A percentile compares a stretch with the other conserved stretches of the same genome.
Conservation (phyloP, 2,888 invertebrate genomes). For the Euproctis similis region DNA sequence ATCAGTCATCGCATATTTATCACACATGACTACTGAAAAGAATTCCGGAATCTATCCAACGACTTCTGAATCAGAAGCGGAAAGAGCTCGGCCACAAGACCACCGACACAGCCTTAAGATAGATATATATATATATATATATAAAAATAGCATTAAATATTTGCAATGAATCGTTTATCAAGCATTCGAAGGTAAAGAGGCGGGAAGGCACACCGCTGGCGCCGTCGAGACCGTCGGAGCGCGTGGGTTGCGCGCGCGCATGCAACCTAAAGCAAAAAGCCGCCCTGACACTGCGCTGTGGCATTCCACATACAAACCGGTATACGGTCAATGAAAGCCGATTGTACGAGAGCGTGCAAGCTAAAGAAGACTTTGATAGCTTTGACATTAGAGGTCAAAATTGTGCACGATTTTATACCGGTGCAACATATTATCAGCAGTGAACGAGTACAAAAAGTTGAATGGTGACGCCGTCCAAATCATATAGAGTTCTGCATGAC, state of each 20-base stretch:
- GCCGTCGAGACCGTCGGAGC: conserved; percentile 45
- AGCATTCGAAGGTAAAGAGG: conserved; percentile 35
- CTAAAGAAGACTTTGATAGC: conserved; percentile 35
- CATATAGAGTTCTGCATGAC: conserved; percentile 38
- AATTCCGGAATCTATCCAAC: too few species aligned
- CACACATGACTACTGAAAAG: too few species aligned
- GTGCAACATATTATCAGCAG: conserved; percentile 52
- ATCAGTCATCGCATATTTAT: too few species aligned
- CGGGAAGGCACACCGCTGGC: conserved; percentile 43
- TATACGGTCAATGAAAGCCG: conserved; percentile 64
- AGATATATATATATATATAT: too few species aligned
- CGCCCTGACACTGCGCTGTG: conserved; percentile 45
- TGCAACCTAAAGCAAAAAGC: conserved; percentile 63
- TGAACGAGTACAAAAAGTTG: conserved; percentile 57
- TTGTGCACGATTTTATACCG: conserved; percentile 21
- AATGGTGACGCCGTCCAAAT: conserved; percentile 47
- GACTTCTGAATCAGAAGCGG: too few species aligned
- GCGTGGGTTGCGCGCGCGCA: conserved; percentile 57
- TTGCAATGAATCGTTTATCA: conserved; percentile 58
- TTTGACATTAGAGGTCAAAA: conserved; percentile 22
- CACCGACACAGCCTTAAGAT: too few species aligned
- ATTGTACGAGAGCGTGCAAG: conserved; percentile 27
- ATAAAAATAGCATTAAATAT: conserved; percentile 51
- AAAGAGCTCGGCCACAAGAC: conserved; percentile 4
- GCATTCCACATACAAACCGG: conserved; percentile 68